phyloP scores from a whole-genome alignment of 2,797 vertebrate genomes.

The Aeoliscus strigatus region DNA sequence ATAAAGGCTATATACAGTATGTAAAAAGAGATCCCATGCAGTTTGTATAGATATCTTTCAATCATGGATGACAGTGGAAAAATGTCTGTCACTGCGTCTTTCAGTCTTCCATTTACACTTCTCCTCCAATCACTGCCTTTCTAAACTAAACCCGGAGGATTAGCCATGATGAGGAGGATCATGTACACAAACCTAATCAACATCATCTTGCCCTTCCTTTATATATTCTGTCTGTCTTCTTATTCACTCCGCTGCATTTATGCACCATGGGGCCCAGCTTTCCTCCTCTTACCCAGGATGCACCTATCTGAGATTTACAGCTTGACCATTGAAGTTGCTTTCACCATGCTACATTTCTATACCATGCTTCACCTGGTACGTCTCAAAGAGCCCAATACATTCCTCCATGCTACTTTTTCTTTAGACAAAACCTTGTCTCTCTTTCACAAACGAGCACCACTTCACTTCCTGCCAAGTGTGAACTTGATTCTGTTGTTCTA shows the following conservation, averaged over 20 bases:
- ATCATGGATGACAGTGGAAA: constrained; percentile 51
- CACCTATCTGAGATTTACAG: constrained; percentile 32
- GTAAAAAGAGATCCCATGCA: no score
- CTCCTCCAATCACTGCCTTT: constrained; percentile 53
- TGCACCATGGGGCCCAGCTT: constrained; percentile 28
- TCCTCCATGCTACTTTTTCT: constrained; percentile 31
- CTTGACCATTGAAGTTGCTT: constrained; percentile 26
- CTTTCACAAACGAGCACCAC: constrained; percentile 30
- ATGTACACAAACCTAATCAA: constrained; percentile 53
- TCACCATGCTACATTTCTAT: constrained; percentile 25
- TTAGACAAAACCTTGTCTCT: constrained; percentile 10
- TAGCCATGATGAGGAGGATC: constrained; percentile 49
- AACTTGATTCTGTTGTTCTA: constrained; percentile 55
- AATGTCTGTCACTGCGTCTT: constrained; percentile 46
- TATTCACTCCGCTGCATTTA: constrained; percentile 30
- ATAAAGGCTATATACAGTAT: no score
- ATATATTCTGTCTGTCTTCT: constrained; percentile 27
- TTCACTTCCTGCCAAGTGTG: constrained; percentile 48
- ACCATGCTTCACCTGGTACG: constrained; percentile 51
- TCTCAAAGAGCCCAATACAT: constrained; percentile 53
- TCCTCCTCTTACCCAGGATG: constrained; percentile 18
- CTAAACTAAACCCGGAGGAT: constrained; percentile 50
- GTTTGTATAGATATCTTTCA: constrained; percentile 23
- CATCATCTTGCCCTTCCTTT: constrained; percentile 33
- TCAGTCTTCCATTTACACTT: constrained; percentile 48